Conservation (phyloP, 2,113 vertebrate genomes). For the zebrafish (Danio rerio) region GRCz12tu NC_133182.1:25782001-25782500, state of each 20-base stretch:
- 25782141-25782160: slow-evolving; percentile 35
- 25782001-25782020: background rate
- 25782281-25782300: slow-evolving; percentile 35
- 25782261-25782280: slow-evolving; percentile 19
- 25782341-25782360: slow-evolving; percentile 47
- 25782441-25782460: background rate
- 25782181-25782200: slow-evolving; percentile 39
- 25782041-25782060: background rate
- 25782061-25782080: slow-evolving; percentile 3
- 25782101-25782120: slow-evolving; percentile 31
- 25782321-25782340: slow-evolving; percentile 54
- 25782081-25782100: background rate
- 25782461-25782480: background rate
- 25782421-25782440: slow-evolving; percentile 26
- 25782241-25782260: slow-evolving; percentile 24
- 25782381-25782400: background rate
- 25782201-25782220: slow-evolving; percentile 54
- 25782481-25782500: background rate
- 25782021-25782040: background rate
- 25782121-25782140: slow-evolving; percentile 36
- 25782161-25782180: slow-evolving; percentile 47
- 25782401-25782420: slow-evolving; percentile 25
- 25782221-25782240: slow-evolving; percentile 25
- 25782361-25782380: slow-evolving; percentile 16
- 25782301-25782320: slow-evolving; percentile 45